These are phyloP conservation scores for Nasonovia ribisnigri DNA, from an alignment of 2,888 invertebrate genomes.

Conservation along the genomic window DNA sequence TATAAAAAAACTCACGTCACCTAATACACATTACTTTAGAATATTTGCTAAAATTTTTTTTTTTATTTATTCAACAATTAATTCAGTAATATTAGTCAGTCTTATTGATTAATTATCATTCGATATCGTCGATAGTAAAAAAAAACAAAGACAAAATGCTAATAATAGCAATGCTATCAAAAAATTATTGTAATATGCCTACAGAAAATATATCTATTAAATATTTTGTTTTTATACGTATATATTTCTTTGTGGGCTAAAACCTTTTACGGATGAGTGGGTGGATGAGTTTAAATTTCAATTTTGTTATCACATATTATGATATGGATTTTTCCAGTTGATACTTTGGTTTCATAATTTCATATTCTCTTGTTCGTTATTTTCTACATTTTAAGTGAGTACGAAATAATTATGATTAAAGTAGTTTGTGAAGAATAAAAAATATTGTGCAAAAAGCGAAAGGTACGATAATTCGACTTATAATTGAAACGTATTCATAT, in stretches of 20 bases:
- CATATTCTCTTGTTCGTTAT: not conserved
- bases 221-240: not conserved
- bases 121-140: not conserved
- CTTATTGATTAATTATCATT: not conserved
- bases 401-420: not conserved
- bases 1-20: not conserved
- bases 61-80: not conserved
- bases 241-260: not conserved
- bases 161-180: no score
- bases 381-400: not conserved
- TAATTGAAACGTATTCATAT: not conserved
- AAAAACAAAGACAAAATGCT: not conserved
- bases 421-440: not conserved
- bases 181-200: no score
- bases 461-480: not conserved
- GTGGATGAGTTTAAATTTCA: no score
- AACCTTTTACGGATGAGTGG: not conserved
- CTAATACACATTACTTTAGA: not conserved
- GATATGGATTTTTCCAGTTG: not conserved
- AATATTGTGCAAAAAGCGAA: not conserved
- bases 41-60: not conserved
- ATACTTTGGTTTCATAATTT: not conserved
- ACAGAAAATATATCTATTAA: not conserved
- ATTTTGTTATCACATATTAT: not conserved
- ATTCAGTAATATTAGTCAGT: not conserved